Percentiles rank a stretch among this genome's conserved stretches.
Conservation (phyloP, 2,888 invertebrate genomes). For the Microctonus aethiopoides region DNA sequence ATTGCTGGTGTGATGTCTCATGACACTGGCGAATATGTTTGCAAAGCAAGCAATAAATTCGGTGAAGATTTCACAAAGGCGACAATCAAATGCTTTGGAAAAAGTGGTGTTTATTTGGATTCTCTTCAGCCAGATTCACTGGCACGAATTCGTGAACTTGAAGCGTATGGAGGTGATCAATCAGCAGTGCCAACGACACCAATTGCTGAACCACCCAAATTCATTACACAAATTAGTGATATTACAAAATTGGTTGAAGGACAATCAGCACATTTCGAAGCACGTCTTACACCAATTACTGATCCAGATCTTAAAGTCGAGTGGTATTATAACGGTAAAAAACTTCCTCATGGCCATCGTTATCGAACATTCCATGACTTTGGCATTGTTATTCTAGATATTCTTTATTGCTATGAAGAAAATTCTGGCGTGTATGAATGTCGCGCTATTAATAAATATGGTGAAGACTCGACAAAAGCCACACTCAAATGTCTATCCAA, state of each 20-base stretch:
- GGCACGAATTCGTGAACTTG: slow-evolving; percentile 87
- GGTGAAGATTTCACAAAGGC: slow-evolving; percentile 90
- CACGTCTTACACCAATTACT: slow-evolving; percentile 90
- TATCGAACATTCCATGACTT: slow-evolving; percentile 98
- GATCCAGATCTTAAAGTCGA: slow-evolving; percentile 95
- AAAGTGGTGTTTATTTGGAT: slow-evolving; percentile 87
- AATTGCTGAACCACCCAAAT: slow-evolving; percentile 86
- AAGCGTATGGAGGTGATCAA: slow-evolving; percentile 76
- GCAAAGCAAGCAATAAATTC: slow-evolving; percentile 90
- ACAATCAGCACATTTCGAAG: slow-evolving; percentile 94
- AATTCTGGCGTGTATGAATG: slow-evolving; percentile 96
- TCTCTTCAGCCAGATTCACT: slow-evolving; percentile 91
- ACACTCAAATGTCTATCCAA: slow-evolving; percentile 88
- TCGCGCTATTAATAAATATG: slow-evolving; percentile 90
- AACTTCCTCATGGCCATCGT: slow-evolving; percentile 92
- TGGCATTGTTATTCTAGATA: slow-evolving; percentile 95
- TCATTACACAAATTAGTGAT: slow-evolving; percentile 87
- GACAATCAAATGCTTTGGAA: slow-evolving; percentile 85
- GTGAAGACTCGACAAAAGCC: slow-evolving; percentile 87
- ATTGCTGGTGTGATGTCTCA: slow-evolving; percentile 94
- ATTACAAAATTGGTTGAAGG: slow-evolving; percentile 91
- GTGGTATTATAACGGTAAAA: slow-evolving; percentile 95
- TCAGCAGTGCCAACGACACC: slow-evolving; percentile 74
- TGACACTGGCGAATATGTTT: slow-evolving; percentile 93
- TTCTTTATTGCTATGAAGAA: slow-evolving; percentile 95